A percentile compares a stretch with the other conserved stretches of the same genome.
phyloP scores from a whole-genome alignment of 2,113 vertebrate genomes.

The Ivindomyrus marchei region DNA sequence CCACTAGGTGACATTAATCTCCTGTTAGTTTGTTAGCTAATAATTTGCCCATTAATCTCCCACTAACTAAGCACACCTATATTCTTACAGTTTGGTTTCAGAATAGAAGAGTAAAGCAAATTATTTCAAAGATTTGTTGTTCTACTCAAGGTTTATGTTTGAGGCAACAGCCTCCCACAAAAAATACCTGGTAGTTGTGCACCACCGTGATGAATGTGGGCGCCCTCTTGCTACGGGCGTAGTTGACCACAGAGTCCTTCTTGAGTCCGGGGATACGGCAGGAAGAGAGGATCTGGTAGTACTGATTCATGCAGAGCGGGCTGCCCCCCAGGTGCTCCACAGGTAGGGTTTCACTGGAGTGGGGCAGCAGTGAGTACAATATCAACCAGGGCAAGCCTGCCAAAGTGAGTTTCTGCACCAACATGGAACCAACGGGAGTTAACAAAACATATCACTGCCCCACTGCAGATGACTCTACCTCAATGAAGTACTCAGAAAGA shows the following conservation, averaged over 20 bases:
- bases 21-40: not conserved
- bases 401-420: not conserved
- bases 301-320: slow-evolving; percentile 95
- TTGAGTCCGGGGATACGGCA: slow-evolving; percentile 88
- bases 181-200: slow-evolving; percentile 90
- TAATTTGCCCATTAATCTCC: not conserved
- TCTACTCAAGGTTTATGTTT: not conserved
- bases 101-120: not conserved
- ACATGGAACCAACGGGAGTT: not conserved
- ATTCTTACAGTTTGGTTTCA: not conserved
- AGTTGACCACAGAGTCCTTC: slow-evolving; percentile 77
- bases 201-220: slow-evolving; percentile 85
- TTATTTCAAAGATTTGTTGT: not conserved
- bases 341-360: slow-evolving; percentile 74
- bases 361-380: not conserved
- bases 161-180: not conserved
- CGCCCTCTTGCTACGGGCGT: slow-evolving; percentile 61
- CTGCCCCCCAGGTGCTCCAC: slow-evolving; percentile 79
- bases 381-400: not conserved
- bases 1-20: not conserved
- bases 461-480: not conserved
- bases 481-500: not conserved
- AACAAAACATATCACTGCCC: not conserved
- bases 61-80: not conserved
- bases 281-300: slow-evolving; percentile 90